phyloP scores from a whole-genome alignment of 1,140 invertebrate species.

The Antheraea mylitta region DNA sequence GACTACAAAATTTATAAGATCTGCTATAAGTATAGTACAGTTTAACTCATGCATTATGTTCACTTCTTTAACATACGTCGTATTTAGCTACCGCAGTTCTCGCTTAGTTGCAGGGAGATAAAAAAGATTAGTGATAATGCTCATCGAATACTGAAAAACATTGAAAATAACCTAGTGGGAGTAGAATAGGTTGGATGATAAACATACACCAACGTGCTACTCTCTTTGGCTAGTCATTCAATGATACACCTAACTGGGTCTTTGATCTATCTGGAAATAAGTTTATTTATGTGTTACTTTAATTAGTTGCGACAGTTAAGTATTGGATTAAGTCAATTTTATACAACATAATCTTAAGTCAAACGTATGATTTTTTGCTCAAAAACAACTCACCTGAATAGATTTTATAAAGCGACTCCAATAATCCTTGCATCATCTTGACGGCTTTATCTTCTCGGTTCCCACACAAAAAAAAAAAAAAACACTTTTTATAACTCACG shows the following conservation, averaged over 20 bases:
- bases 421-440: conserved; percentile 73
- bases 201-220: not conserved
- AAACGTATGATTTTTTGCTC: not conserved
- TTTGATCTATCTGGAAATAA: not conserved
- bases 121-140: too few species aligned
- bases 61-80: not conserved
- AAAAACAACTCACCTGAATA: conserved; percentile 55
- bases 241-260: too few species aligned
- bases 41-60: not conserved
- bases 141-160: too few species aligned
- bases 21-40: not conserved
- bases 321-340: not conserved
- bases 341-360: not conserved
- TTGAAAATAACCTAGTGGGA: too few species aligned
- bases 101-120: too few species aligned
- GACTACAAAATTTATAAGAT: too few species aligned
- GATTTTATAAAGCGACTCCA: conserved; percentile 69
- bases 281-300: too few species aligned
- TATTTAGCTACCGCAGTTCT: too few species aligned
- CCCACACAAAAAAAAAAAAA: conserved; percentile 33
- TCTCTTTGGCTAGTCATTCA: too few species aligned
- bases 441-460: conserved; percentile 31
- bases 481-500: conserved; percentile 26
- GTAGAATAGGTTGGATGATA: not conserved
- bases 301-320: too few species aligned